Conservation (phyloP, 2,888 invertebrate genomes). For the Andrena dorsata region DNA sequence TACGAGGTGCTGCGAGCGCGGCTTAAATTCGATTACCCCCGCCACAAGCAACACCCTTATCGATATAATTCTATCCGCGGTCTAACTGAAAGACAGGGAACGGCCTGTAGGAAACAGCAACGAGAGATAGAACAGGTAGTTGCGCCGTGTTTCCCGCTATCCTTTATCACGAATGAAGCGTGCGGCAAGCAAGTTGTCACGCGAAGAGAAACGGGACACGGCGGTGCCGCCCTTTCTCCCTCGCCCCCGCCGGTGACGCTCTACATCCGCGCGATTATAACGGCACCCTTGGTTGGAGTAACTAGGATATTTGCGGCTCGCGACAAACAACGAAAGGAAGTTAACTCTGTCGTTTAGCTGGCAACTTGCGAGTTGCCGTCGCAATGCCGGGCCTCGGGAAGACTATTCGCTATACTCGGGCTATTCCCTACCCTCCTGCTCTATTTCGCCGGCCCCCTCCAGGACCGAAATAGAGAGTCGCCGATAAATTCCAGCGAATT, state of each 20-base stretch:
- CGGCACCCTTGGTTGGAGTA: constrained; percentile 47
- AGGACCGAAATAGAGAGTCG: not conserved
- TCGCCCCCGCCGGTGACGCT: constrained; percentile 29
- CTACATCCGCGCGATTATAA: constrained; percentile 59
- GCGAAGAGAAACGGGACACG: constrained; percentile 45
- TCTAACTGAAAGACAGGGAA: constrained; percentile 13
- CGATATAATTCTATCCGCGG: constrained; percentile 51
- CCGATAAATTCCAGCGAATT: constrained; percentile 18
- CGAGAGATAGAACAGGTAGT: constrained; percentile 34
- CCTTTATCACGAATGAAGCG: constrained; percentile 51
- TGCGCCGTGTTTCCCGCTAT: constrained; percentile 40
- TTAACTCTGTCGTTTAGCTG: constrained; percentile 65
- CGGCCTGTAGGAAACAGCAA: constrained; percentile 21
- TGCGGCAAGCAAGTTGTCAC: constrained; percentile 45
- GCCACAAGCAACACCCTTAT: constrained; percentile 42
- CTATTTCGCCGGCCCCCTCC: constrained; percentile 27
- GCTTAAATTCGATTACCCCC: constrained; percentile 33
- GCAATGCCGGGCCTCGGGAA: constrained; percentile 45
- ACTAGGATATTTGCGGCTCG: constrained; percentile 64
- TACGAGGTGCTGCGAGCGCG: not conserved
- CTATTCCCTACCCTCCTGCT: not conserved
- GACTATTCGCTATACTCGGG: too few relatives aligned
- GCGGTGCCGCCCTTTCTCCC: not conserved
- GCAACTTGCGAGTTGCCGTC: constrained; percentile 62
- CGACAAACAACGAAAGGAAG: constrained; percentile 66